Base-by-base conservation (phyloP, 2,113 vertebrate genomes). In the Paraplagusia blochii region DNA sequence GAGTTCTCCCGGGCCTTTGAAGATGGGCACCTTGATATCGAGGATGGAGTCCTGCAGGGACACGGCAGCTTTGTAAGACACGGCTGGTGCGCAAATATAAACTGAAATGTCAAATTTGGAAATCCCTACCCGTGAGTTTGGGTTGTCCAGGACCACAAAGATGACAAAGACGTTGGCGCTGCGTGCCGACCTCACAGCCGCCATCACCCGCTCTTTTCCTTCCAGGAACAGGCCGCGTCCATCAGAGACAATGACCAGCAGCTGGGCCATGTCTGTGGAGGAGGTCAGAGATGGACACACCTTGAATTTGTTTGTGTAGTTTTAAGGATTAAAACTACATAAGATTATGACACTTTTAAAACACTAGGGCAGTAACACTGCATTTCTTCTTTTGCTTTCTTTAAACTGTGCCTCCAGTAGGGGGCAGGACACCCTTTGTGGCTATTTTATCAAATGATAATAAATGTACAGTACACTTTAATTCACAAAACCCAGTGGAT, bases 21-120 rank as follows among this genome's bases (percentile, higher is more conserved):
- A 99, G 65, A 99, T 88, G 35, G 97, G 97, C 58, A 99, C 95
- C 90, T 97, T 98, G 84, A 99, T 99, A 80, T 99, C 96, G 90
- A 99, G 80, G 80, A 99, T 93, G 22, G 96, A 99, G 88, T 99
- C 93, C 97, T 99, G 88, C 44, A 49, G 42, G 45, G 51, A 34
- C 12, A 64, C 34, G 67, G 42, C 8, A 1, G 0, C 34, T 64
- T n/a, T 65, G 43, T 42, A 11, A 53, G 1, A 0, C 10, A 14
- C n/a, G n/a, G n/a, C n/a, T 10, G 35, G 7, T 9, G 11, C 36
- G 9, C 36, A 11, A 9, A 39, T 39, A 12, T 9, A 39, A 9
- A 39, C 5, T 8, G 7, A 9, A 12, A 12, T 39, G 11, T 9
- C 5, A 39, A 7, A 39, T 39, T 4, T 40, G 1, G 4, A 7